A percentile compares a stretch with the other conserved stretches of the same genome.
Conservation (phyloP, 2,888 invertebrate genomes). For the Cantharis flavilabris region DNA sequence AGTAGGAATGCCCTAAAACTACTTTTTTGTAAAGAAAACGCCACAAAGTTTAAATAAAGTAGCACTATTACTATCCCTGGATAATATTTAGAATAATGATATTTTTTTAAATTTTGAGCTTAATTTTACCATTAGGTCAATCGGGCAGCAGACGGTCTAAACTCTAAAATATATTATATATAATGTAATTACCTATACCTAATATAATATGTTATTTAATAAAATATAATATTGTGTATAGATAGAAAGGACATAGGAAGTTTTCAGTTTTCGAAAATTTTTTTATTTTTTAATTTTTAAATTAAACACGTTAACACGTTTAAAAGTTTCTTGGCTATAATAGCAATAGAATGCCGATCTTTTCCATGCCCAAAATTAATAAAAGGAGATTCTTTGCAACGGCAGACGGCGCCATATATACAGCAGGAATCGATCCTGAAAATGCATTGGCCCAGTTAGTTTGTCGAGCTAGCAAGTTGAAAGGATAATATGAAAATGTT, state of each 20-base stretch:
- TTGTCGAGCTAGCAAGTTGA: constrained; percentile 8
- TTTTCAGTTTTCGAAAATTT: no score
- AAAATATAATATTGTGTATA: not conserved
- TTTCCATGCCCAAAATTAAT: not conserved
- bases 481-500: constrained; percentile 12
- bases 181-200: no score
- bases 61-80: no score
- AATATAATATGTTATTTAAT: no score
- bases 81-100: no score
- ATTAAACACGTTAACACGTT: no score
- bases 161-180: no score
- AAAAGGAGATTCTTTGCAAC: not conserved
- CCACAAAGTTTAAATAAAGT: no score
- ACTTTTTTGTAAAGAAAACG: no score
- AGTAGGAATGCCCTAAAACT: not conserved
- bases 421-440: constrained; percentile 27
- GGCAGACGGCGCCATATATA: constrained; percentile 28
- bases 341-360: not conserved
- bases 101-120: no score
- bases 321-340: not conserved
- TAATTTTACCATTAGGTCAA: not conserved
- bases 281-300: no score
- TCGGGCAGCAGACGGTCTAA: not conserved
- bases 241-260: not conserved
- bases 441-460: constrained; percentile 22